Percentiles rank a stretch among this genome's conserved stretches.
These are phyloP conservation scores for Mus spretus DNA, from an alignment of 2,797 vertebrate species.

Conservation along the genomic window DNA sequence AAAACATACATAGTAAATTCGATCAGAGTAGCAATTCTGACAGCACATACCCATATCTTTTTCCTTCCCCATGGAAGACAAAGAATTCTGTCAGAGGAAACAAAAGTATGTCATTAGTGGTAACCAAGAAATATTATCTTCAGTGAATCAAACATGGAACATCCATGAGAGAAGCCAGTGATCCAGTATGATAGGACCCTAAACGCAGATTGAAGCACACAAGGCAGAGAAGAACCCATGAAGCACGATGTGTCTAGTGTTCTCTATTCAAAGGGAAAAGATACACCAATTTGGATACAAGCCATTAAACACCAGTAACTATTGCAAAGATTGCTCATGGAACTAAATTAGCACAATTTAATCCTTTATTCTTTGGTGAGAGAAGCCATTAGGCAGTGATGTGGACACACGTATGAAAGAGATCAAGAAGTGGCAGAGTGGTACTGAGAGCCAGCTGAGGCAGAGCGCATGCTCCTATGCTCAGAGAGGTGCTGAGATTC, in stretches of 20 bases:
- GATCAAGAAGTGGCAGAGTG: not conserved
- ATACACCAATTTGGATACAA: not conserved
- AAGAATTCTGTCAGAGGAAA: conserved; percentile 67
- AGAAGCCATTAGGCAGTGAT: not conserved
- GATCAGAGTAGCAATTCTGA: conserved; percentile 63
- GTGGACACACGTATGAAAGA: not conserved
- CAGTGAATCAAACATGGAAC: conserved; percentile 44
- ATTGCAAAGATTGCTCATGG: not conserved
- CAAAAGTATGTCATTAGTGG: conserved; percentile 54
- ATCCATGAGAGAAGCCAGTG: not conserved
- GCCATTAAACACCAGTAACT: not conserved
- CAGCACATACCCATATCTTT: conserved; percentile 35
- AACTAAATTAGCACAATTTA: not conserved
- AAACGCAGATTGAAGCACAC: not conserved
- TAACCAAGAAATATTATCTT: conserved; percentile 46
- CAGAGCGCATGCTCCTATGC: not conserved
- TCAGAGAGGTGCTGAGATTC: too few relatives aligned
- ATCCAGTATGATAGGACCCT: not conserved
- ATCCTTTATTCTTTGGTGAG: not conserved
- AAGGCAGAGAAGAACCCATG: not conserved
- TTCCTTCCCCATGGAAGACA: conserved; percentile 61
- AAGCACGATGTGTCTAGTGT: not conserved
- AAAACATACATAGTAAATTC: conserved; percentile 72
- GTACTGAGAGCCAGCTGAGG: not conserved
- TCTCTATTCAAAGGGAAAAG: not conserved